Evolutionary conservation across 2,113 vertebrate genomes (phyloP), one percentile per base, ranked within the genome.

Genomic region (Vimba vimba): DNA sequence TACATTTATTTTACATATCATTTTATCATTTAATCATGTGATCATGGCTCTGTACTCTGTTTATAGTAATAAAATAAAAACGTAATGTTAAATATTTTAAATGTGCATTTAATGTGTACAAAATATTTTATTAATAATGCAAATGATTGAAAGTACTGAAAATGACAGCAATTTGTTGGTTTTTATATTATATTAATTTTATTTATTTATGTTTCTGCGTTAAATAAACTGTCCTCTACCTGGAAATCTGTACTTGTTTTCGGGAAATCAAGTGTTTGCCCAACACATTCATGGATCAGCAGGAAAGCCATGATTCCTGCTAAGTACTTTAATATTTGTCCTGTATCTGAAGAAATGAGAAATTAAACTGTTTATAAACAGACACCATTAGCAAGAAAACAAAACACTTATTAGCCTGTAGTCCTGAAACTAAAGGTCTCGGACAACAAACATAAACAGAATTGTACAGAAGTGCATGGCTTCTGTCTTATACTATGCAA

Each of bases 191-290:
- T 2, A 19, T 33, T 2, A 33, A 33, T 68, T 68, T 30, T 3
- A 33, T 17, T 30, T 2, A 30, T 10, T 66, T 68, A 55, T 27
- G 25, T 7, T 82, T 4, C 2, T 30, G 23, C 7, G 1, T 6
- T 75, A 64, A 73, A 27, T 23, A 62, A 39, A n/a, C 19, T 2
- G 3, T 82, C 62, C 0, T 87, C 17, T 88, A 94, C 94, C 88
- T 52, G 66, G 73, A 84, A 86, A 77, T 52, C 19, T 0, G 33
- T 68, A 27, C 36, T 19, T 57, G 87, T 57, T 15, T 89, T 75
- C 79, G 12, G 30, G 47, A 87, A 11, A 62, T 45, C 86, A 13
- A 69, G 47, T 81, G 89, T 91, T 91, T 92, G 83, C 89, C 87
- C 87, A 86, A 91, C 84, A 90, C 52, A 45, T 6, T 64, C 17